Conservation (phyloP, 2,888 invertebrate species). For the Halocaridina rubra region DNA sequence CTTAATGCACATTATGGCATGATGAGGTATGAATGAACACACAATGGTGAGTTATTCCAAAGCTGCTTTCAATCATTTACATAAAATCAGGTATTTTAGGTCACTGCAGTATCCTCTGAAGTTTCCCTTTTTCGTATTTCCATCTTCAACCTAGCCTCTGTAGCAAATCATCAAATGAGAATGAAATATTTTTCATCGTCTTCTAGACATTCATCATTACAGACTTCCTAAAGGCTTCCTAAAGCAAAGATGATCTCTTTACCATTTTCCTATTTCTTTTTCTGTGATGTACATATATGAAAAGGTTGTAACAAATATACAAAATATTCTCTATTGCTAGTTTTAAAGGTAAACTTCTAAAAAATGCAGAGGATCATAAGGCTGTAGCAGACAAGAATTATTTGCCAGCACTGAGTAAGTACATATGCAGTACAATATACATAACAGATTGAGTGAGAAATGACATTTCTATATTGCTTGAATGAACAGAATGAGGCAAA, state of each 20-base stretch:
- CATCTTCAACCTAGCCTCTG: conserved; percentile 35
- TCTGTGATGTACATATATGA: neutral
- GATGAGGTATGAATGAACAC: conserved; percentile 58
- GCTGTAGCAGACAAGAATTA: neutral
- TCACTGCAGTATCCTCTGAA: conserved; percentile 41
- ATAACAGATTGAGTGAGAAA: no score
- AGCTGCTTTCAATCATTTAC: conserved; percentile 22
- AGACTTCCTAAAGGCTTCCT: neutral
- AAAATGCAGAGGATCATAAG: neutral
- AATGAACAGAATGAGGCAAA: no score
- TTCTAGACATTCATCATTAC: neutral
- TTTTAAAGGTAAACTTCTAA: neutral
- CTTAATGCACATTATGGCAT: conserved; percentile 53
- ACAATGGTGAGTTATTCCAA: conserved; percentile 49
- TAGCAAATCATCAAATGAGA: conserved; percentile 3
- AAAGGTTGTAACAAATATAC: neutral
- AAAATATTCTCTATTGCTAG: neutral
- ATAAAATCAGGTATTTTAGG: conserved; percentile 27
- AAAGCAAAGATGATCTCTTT: neutral
- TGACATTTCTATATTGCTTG: no score
- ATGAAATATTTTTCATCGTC: neutral
- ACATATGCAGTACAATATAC: neutral
- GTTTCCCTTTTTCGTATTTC: neutral
- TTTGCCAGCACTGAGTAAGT: neutral
- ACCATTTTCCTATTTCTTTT: neutral